Evolutionary conservation across 2,888 invertebrate species (phyloP), one percentile per base, ranked within the genome.

Genomic region (Phoronis australis): DNA sequence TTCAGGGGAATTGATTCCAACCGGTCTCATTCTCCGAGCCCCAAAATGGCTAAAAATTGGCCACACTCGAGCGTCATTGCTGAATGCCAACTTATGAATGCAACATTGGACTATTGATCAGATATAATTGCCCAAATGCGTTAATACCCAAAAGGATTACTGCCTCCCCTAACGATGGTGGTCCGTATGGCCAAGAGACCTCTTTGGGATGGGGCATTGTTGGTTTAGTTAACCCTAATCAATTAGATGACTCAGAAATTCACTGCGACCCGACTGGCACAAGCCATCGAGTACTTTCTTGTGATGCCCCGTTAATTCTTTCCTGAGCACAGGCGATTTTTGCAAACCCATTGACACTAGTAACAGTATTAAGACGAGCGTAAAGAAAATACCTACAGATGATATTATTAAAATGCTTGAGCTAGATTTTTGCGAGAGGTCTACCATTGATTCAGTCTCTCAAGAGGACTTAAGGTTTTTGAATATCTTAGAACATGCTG

Each of bases 1-100:
- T 22, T 40, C 51, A 1, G 45, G 56, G 37, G 27, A 46, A 4
- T 42, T 54, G 5, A 56, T 56, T 21, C 56, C 56, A 40, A 51
- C 15, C 18, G 46, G 9, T 24, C 37, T 15, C 54, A 54, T 40
- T 51, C 51, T 27, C 54, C 54, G n/a, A 42, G 41, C 4, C 37
- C 45, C 23, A 45, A 38, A 6, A 23, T 24, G 15, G 49, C 45
- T 23, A 37, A 35, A 22, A 25, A 4, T 5, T 49, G 39, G 49
- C 18, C 35, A 22, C 27, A 38, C 27, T 26, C 40, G 35, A 25
- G 20, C 6, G 20, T 18, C n/a, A n/a, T n/a, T n/a, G n/a, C n/a
- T n/a, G n/a, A n/a, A 42, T 42, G 23, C 47, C 47, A 9, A 31
- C 37, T 12, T 20, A 24, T 5, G 27, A 41, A 5, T 24, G 26